Evolutionary conservation across 1,140 invertebrate species (phyloP).

Genomic region (Trichonephila clavata): DNA sequence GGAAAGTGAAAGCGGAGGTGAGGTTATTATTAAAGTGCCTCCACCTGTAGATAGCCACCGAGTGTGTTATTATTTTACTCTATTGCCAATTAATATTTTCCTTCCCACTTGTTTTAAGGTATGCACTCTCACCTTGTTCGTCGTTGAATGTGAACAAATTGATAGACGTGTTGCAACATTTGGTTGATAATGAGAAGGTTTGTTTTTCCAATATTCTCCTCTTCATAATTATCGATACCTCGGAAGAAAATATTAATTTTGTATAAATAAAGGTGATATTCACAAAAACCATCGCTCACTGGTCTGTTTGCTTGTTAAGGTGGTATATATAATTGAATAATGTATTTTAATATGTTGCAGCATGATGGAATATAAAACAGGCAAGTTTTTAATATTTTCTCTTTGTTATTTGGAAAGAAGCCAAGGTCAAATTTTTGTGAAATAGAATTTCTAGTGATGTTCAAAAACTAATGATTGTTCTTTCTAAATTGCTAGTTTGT

Average conservation of each 20-base stretch:
- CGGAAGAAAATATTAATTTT: neutral
- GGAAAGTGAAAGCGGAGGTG: constrained; percentile 50
- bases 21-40: neutral
- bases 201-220: neutral
- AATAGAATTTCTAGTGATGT: too few relatives aligned
- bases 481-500: too few relatives aligned
- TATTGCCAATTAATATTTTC: constrained; percentile 42
- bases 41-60: neutral
- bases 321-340: too few relatives aligned
- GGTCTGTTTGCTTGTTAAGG: too few relatives aligned
- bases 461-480: too few relatives aligned
- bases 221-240: neutral
- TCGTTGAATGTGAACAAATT: neutral
- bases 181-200: neutral
- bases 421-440: too few relatives aligned
- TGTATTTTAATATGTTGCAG: too few relatives aligned
- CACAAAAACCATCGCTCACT: too few relatives aligned
- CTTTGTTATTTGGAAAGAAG: too few relatives aligned
- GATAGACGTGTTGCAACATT: neutral
- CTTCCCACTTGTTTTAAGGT: constrained; percentile 45
- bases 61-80: constrained; percentile 9
- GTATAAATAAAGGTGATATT: too few relatives aligned
- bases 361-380: too few relatives aligned
- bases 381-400: too few relatives aligned
- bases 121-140: neutral